Evolutionary conservation across 2,797 vertebrate genomes (phyloP).

Genomic region (Botia almorhae): DNA sequence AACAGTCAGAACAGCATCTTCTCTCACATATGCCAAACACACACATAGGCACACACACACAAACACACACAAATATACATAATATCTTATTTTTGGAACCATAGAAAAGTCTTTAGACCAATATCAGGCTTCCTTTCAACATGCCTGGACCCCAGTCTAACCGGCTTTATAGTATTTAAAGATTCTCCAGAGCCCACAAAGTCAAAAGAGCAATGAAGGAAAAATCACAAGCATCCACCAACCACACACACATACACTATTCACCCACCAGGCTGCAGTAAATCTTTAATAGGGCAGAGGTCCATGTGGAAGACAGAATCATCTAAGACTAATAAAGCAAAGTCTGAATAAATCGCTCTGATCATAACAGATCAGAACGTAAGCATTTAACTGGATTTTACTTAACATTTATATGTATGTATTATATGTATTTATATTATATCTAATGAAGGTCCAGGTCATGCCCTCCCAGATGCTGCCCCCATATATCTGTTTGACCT

Average conservation of each 20-base stretch:
- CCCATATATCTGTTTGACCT: conserved; percentile 38
- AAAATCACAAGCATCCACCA: conserved; percentile 79
- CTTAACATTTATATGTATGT: conserved; percentile 28
- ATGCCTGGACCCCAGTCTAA: conserved; percentile 82
- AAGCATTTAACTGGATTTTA: conserved; percentile 58
- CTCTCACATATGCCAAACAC: not conserved
- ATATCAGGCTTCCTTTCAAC: conserved; percentile 73
- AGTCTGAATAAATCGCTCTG: conserved; percentile 57
- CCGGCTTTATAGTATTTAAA: conserved; percentile 85
- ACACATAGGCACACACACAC: not conserved
- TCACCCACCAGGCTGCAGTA: conserved; percentile 85
- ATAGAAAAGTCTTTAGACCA: conserved; percentile 76
- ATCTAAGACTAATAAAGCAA: conserved; percentile 81
- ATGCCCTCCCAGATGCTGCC: conserved; percentile 40
- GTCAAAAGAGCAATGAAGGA: conserved; percentile 80
- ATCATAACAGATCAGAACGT: conserved; percentile 70
- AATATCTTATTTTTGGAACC: conserved; percentile 79
- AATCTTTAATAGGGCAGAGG: conserved; percentile 87
- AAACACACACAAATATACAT: conserved; percentile 53
- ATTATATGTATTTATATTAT: conserved; percentile 1
- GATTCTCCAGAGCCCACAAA: conserved; percentile 83
- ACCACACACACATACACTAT: conserved; percentile 81
- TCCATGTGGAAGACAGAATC: conserved; percentile 83
- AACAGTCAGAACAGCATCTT: not conserved
- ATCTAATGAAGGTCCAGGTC: conserved; percentile 49